Evolutionary conservation across 1,140 invertebrate genomes (phyloP).

Genomic region (Lepidurus arcticus): DNA sequence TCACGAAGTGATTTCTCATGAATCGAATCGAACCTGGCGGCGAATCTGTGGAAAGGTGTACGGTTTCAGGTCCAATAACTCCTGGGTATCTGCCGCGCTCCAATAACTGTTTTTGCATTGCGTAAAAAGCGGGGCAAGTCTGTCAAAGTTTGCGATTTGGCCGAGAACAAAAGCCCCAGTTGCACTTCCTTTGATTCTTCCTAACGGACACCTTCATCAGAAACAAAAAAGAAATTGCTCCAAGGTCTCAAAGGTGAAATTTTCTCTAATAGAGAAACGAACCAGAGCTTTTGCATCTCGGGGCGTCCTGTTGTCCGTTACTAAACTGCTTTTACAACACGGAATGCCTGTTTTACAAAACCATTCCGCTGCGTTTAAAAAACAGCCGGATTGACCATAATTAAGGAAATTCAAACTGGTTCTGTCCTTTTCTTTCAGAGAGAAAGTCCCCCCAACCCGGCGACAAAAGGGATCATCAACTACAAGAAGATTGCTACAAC

Average conservation of each 20-base stretch:
- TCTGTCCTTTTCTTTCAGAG: no score
- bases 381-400: no score
- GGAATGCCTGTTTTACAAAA: neutral
- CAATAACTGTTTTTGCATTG: neutral
- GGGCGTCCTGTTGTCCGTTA: neutral
- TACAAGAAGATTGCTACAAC: no score
- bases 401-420: no score
- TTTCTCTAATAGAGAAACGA: neutral
- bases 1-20: no score
- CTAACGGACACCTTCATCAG: conserved; percentile 1
- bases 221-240: neutral
- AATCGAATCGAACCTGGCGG: neutral
- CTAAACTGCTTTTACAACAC: neutral
- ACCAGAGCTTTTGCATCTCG: neutral
- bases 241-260: neutral
- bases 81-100: neutral
- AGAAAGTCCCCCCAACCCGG: no score
- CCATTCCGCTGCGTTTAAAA: no score
- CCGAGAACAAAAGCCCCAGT: neutral
- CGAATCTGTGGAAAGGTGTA: neutral
- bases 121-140: neutral
- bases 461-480: no score
- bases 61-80: conserved; percentile 15
- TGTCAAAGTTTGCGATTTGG: neutral
- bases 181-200: neutral